phyloP scores from a whole-genome alignment of 2,113 vertebrate genomes.

The Caloenas nicobarica region DNA sequence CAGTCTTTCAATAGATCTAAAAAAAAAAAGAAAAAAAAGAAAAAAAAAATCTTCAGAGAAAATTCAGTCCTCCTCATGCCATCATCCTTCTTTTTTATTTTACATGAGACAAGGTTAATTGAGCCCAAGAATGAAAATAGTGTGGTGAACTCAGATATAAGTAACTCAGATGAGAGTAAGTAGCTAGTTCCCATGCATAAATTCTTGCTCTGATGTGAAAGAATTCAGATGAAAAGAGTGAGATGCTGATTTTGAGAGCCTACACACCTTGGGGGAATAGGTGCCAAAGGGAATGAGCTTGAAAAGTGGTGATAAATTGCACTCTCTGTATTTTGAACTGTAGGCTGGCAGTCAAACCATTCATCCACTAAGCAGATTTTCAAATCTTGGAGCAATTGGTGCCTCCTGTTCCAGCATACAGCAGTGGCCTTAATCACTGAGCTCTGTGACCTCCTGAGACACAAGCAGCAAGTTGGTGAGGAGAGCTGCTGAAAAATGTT shows the following conservation, averaged over 20 bases:
- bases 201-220: conserved; percentile 16
- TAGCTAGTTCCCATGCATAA: conserved; percentile 6
- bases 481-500: not conserved
- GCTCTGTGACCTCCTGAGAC: not conserved
- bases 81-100: not conserved
- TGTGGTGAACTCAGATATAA: not conserved
- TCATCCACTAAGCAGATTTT: not conserved
- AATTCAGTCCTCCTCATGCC: not conserved
- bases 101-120: conserved; percentile 14
- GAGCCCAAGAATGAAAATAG: not conserved
- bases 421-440: not conserved
- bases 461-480: not conserved
- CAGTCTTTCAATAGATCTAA: not conserved
- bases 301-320: conserved; percentile 11
- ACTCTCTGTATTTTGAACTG: not conserved
- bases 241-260: conserved; percentile 1
- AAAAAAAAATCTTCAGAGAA: not conserved
- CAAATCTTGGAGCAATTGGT: not conserved
- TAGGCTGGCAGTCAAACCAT: not conserved
- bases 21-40: no score
- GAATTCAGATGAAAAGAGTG: not conserved
- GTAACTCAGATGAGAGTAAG: conserved; percentile 3
- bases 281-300: not conserved
- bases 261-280: not conserved
- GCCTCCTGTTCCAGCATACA: not conserved